phyloP scores from a whole-genome alignment of 1,140 invertebrate genomes.

The Achroia grisella region DNA sequence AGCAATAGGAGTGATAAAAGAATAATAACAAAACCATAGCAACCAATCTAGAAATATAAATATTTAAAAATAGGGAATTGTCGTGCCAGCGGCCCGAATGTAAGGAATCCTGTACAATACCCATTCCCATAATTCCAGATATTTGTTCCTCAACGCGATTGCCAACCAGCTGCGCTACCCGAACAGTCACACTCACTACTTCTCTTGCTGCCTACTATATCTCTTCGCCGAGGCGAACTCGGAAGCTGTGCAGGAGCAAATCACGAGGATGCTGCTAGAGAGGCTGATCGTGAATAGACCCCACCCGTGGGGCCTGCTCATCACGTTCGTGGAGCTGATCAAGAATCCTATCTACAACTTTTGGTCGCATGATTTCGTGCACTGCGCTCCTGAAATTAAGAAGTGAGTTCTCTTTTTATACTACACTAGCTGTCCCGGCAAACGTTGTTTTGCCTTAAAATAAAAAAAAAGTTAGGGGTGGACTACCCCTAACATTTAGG shows the following conservation, averaged over 20 bases:
- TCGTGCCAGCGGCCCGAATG: no score
- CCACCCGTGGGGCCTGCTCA: constrained; percentile 98
- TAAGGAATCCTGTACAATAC: no score
- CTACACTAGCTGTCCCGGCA: no score
- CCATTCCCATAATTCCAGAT: no score
- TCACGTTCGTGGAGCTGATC: constrained; percentile 99
- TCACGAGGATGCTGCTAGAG: constrained; percentile 95
- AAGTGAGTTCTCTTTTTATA: constrained; percentile 84
- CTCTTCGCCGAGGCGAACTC: constrained; percentile 98
- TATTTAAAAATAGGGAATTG: no score
- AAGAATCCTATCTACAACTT: constrained; percentile 99
- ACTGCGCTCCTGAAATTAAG: constrained; percentile 98
- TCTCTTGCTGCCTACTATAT: constrained; percentile 97
- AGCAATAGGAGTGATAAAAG: no score
- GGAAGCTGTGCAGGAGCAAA: constrained; percentile 95
- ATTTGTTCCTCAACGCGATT: constrained; percentile 98
- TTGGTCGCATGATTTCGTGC: constrained; percentile 99
- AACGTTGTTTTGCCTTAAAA: no score
- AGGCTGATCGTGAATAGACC: constrained; percentile 97
- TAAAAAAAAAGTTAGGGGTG: no score
- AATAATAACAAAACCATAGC: no score
- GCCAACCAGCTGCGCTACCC: constrained; percentile 99
- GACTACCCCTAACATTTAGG: no score
- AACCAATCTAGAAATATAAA: no score
- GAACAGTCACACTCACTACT: constrained; percentile 99